These are phyloP conservation scores for Cantharis rufa DNA, from an alignment of 2,888 invertebrate genomes.

Conservation along the genomic window DNA sequence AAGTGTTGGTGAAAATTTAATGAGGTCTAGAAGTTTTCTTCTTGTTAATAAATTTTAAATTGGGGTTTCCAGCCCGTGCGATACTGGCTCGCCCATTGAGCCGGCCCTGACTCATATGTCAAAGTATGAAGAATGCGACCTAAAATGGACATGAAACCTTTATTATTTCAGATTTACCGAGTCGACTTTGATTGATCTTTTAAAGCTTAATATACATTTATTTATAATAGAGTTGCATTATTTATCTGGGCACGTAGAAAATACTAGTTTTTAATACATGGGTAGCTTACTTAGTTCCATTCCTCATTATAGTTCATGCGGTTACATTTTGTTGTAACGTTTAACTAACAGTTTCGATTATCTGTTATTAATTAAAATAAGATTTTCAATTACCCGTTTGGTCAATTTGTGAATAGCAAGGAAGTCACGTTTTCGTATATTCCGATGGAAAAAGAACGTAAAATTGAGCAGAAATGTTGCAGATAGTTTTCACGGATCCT, in stretches of 20 bases:
- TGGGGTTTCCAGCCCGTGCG: background rate
- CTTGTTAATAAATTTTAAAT: background rate
- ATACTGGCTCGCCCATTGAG: background rate
- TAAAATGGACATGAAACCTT: conserved; percentile 21
- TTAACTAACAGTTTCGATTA: background rate
- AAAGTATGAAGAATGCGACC: conserved; percentile 19
- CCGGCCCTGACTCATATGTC: conserved; percentile 9
- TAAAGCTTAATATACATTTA: conserved; percentile 5
- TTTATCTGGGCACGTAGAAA: conserved; percentile 9
- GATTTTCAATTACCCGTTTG: background rate
- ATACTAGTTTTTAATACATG: conserved; percentile 2
- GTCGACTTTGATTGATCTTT: conserved; percentile 15
- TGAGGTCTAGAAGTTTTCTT: too few species aligned
- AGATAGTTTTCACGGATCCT: background rate
- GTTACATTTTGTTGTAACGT: conserved; percentile 1
- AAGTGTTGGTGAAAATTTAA: too few species aligned
- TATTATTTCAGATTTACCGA: conserved; percentile 22
- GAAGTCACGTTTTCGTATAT: background rate
- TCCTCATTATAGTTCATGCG: conserved; percentile 5
- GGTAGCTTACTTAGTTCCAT: background rate
- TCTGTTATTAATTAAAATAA: background rate
- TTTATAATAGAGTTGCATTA: conserved; percentile 6
- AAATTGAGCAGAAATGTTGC: background rate
- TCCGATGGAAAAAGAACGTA: background rate
- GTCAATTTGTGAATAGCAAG: background rate